phyloP scores from a whole-genome alignment of 92 coral and sea anemone species.

The Porites cylindrica region DNA sequence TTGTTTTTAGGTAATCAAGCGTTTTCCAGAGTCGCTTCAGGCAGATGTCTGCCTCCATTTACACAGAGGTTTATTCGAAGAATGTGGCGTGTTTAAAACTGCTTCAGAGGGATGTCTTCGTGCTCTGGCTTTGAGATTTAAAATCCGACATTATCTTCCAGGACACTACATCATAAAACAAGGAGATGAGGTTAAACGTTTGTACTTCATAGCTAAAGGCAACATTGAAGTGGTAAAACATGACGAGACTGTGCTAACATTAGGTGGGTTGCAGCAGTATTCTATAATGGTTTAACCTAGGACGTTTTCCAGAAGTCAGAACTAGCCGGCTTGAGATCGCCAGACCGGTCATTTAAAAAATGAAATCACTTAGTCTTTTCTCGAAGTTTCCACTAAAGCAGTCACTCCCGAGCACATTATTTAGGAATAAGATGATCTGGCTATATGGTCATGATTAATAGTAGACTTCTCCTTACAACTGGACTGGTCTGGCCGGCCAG shows the following conservation, averaged over 20 bases:
- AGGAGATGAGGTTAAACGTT: slow-evolving; percentile 91
- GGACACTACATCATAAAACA: slow-evolving; percentile 94
- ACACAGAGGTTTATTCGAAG: slow-evolving; percentile 81
- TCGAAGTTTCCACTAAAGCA: no score
- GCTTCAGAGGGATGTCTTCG: slow-evolving; percentile 94
- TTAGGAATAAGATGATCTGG: no score
- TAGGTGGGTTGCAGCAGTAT: slow-evolving; percentile 64
- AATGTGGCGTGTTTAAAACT: slow-evolving; percentile 82
- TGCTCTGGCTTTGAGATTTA: slow-evolving; percentile 89
- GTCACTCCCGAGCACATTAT: no score
- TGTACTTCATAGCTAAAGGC: slow-evolving; percentile 93
- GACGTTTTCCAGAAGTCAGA: no score
- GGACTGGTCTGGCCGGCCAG: no score
- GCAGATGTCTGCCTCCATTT: slow-evolving; percentile 93
- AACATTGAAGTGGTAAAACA: slow-evolving; percentile 84
- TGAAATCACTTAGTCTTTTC: no score
- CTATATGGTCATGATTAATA: no score
- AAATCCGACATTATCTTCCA: slow-evolving; percentile 87
- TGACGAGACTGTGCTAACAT: slow-evolving; percentile 73
- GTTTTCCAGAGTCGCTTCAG: slow-evolving; percentile 94
- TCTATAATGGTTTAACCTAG: neutral
- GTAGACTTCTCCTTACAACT: no score
- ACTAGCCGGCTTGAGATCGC: no score
- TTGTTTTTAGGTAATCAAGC: slow-evolving; percentile 75
- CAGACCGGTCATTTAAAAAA: no score